Conservation (phyloP, 2,797 vertebrate species). For the Myotis findleyi region DNA sequence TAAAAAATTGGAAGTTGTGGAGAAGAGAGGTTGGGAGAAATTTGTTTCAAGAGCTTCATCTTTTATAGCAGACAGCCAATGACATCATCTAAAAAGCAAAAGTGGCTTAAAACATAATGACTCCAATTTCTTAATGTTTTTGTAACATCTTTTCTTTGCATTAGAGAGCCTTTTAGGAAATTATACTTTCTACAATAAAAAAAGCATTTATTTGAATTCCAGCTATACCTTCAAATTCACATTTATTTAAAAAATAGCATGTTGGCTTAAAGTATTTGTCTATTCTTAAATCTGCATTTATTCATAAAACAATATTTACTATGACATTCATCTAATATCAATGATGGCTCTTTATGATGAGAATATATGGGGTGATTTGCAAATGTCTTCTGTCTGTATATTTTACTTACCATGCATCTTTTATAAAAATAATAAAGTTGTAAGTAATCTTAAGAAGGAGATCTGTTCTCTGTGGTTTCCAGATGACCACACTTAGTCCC, state of each 20-base stretch:
- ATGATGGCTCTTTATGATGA: background rate
- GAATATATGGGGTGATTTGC: background rate
- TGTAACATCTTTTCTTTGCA: background rate
- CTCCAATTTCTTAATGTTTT: background rate
- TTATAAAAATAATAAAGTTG: background rate
- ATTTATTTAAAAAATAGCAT: background rate
- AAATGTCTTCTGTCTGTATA: background rate
- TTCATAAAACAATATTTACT: background rate
- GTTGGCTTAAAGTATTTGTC: background rate
- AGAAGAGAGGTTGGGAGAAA: background rate
- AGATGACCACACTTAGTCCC: background rate
- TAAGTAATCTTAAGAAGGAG: background rate
- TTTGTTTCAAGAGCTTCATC: background rate
- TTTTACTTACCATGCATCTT: background rate
- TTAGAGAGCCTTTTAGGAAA: background rate
- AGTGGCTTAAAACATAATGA: background rate
- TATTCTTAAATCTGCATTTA: background rate
- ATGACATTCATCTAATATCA: background rate
- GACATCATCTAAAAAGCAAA: background rate
- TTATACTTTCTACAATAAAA: background rate
- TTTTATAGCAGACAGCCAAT: background rate
- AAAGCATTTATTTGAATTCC: conserved; percentile 16
- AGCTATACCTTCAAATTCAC: background rate
- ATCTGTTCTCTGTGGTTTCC: background rate
- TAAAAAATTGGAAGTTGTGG: background rate